Evolutionary conservation across 2,888 invertebrate species (phyloP).

Genomic region (Acleris holmiana): DNA sequence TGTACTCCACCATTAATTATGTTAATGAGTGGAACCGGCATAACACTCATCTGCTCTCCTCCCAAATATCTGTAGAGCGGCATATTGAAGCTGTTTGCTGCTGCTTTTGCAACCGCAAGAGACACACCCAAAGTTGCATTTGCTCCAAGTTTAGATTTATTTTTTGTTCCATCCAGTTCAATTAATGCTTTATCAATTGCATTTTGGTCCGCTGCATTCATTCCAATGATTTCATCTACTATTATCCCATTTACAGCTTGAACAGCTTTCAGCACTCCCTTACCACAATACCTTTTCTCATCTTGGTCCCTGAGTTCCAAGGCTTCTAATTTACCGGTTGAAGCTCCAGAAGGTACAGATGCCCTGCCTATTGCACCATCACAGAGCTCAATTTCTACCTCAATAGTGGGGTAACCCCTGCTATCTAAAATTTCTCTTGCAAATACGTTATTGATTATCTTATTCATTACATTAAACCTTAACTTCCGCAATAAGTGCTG

Average conservation of each 20-base stretch:
- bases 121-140: constrained; percentile 99
- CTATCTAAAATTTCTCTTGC: constrained; percentile 99
- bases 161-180: constrained; percentile 96
- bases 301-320: constrained; percentile 97
- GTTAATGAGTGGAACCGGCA: constrained; percentile 99
- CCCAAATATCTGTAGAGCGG: constrained; percentile 97
- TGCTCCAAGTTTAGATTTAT: constrained; percentile 97
- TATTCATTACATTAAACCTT: too few species aligned
- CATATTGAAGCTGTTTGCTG: constrained; percentile 96
- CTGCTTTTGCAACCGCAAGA: constrained; percentile 98
- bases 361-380: constrained; percentile 94
- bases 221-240: constrained; percentile 92
- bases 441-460: too few species aligned
- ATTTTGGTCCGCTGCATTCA: too few species aligned
- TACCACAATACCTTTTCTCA: constrained; percentile 95
- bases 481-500: too few species aligned
- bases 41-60: constrained; percentile 93
- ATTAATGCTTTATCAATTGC: too few species aligned
- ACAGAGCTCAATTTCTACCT: constrained; percentile 92
- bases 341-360: constrained; percentile 99
- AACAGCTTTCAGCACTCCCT: constrained; percentile 97
- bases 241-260: constrained; percentile 93
- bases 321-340: constrained; percentile 99
- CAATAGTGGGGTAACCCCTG: constrained; percentile 99
- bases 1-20: constrained; percentile 99